These are phyloP conservation scores for Zoanthus solanderi DNA, from an alignment of 92 coral and sea anemone species.

Conservation along the genomic window DNA sequence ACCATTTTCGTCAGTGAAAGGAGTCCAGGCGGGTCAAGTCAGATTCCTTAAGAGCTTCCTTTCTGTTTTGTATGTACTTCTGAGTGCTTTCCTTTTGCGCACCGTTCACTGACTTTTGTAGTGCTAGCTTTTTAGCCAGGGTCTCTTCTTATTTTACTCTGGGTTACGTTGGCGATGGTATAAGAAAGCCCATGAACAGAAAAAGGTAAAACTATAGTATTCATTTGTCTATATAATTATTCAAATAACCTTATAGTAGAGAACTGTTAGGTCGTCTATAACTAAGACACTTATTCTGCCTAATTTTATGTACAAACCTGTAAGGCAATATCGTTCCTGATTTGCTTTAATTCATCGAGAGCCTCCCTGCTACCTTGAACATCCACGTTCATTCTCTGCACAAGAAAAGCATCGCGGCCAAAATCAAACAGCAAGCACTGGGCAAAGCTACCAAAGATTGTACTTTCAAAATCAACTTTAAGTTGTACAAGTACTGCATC, in stretches of 20 bases:
- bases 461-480: constrained; percentile 45
- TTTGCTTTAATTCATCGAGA: constrained; percentile 8
- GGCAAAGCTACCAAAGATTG: constrained; percentile 56
- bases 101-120: too few relatives aligned
- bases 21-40: too few relatives aligned
- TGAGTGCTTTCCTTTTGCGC: too few relatives aligned
- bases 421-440: constrained; percentile 74
- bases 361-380: constrained; percentile 45
- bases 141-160: neutral
- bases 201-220: too few relatives aligned
- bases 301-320: neutral
- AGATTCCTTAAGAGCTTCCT: too few relatives aligned
- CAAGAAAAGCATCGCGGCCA: constrained; percentile 51
- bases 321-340: constrained; percentile 36
- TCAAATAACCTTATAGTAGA: too few relatives aligned
- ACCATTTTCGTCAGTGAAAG: too few relatives aligned
- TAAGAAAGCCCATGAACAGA: too few relatives aligned
- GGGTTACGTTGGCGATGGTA: too few relatives aligned
- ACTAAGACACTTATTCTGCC: neutral
- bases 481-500: constrained; percentile 26
- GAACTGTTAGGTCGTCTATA: too few relatives aligned
- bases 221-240: too few relatives aligned
- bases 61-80: too few relatives aligned
- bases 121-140: neutral
- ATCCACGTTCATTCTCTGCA: constrained; percentile 59